Evolutionary conservation across 2,888 invertebrate genomes (phyloP).

Genomic region (Geophilus truncorum): DNA sequence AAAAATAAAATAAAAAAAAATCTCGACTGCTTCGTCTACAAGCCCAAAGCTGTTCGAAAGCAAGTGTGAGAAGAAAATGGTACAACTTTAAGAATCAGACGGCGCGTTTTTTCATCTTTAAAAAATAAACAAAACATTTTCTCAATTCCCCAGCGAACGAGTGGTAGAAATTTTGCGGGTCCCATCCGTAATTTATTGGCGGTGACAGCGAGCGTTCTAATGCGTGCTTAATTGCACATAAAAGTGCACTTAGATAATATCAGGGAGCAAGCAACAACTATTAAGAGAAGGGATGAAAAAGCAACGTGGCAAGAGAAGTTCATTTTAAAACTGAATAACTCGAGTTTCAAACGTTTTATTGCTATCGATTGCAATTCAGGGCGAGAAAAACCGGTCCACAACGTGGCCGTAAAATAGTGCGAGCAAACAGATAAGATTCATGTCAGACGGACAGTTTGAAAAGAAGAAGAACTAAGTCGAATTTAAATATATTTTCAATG

Average conservation of each 20-base stretch:
- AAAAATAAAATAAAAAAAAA: too few species aligned
- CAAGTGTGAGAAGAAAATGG: too few species aligned
- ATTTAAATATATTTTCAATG: constrained; percentile 10
- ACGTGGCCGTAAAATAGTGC: background rate
- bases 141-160: background rate
- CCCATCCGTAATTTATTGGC: background rate
- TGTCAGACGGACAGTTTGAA: background rate
- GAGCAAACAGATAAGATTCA: background rate
- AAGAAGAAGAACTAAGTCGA: background rate
- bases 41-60: too few species aligned
- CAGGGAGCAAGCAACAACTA: background rate
- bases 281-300: background rate
- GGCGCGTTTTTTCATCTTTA: background rate
- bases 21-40: too few species aligned
- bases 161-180: background rate
- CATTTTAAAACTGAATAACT: background rate
- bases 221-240: constrained; percentile 5
- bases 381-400: background rate
- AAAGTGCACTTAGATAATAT: constrained; percentile 10
- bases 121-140: background rate
- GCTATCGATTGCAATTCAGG: background rate
- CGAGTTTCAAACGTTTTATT: background rate
- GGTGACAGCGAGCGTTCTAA: constrained; percentile 10
- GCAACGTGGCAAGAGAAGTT: background rate
- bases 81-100: too few species aligned